Percentiles rank a stretch among this genome's conserved stretches.
These are phyloP conservation scores for Ophonus ardosiacus DNA, from an alignment of 2,888 invertebrate species.

Conservation along the genomic window DNA sequence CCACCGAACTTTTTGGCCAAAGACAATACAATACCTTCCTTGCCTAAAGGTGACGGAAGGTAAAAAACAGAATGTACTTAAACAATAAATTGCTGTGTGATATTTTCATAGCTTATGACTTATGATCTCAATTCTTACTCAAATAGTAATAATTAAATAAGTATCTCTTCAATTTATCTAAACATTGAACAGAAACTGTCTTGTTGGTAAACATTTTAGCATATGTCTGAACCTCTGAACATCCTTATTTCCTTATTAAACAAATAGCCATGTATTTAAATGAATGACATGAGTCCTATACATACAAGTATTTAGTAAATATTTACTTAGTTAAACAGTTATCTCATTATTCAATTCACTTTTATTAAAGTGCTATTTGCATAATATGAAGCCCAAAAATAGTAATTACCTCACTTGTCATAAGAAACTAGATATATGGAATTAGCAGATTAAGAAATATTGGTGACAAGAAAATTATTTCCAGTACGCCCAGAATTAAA, in stretches of 20 bases:
- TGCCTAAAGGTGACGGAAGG: too few relatives aligned
- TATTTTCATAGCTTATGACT: too few relatives aligned
- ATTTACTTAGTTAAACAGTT: neutral
- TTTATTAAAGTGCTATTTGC: neutral
- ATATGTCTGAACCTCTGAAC: neutral
- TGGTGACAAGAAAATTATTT: constrained; percentile 29
- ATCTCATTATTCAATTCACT: neutral
- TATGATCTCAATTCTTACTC: too few relatives aligned
- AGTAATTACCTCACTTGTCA: neutral
- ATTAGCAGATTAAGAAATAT: constrained; percentile 11
- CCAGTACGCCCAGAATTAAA: neutral
- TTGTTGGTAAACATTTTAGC: too few relatives aligned
- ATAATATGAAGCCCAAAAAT: neutral
- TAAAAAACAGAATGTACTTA: too few relatives aligned
- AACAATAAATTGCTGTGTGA: too few relatives aligned
- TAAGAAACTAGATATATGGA: neutral
- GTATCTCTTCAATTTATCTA: too few relatives aligned
- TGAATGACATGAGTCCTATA: neutral
- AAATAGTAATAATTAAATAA: too few relatives aligned
- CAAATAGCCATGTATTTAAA: neutral
- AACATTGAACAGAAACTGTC: too few relatives aligned
- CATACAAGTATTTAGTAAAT: neutral
- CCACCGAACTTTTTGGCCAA: too few relatives aligned
- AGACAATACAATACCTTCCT: too few relatives aligned
- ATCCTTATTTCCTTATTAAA: neutral